Percentiles rank a stretch among this genome's conserved stretches.
Conservation (phyloP, 2,888 invertebrate genomes). For the Conistra vaccinii region DNA sequence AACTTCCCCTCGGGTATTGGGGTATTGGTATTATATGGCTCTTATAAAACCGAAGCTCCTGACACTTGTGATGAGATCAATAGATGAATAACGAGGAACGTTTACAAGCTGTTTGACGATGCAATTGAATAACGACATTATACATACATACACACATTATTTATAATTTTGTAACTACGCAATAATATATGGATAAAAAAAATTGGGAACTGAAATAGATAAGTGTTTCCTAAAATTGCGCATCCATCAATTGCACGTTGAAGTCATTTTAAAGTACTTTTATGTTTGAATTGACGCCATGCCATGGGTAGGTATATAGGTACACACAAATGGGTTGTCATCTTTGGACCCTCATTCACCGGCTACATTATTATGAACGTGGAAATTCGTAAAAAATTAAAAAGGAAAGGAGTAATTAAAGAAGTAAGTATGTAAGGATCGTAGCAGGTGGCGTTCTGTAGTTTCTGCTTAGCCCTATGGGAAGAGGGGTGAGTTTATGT, state of each 20-base stretch:
- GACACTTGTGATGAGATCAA: slow-evolving; percentile 57
- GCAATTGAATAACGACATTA: not conserved
- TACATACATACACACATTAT: no score
- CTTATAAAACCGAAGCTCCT: slow-evolving; percentile 56
- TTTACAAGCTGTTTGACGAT: slow-evolving; percentile 34
- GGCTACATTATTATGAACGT: not conserved
- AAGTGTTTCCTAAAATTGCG: not conserved
- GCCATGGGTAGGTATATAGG: no score
- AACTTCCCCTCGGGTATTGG: slow-evolving; percentile 50
- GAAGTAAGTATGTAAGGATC: no score
- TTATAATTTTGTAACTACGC: no score
- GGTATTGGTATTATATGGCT: slow-evolving; percentile 47
- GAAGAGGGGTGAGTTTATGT: no score
- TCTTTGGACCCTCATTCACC: no score
- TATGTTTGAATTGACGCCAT: not conserved
- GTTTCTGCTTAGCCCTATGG: no score
- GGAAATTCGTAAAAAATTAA: no score
- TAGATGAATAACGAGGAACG: slow-evolving; percentile 49
- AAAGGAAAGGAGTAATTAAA: no score
- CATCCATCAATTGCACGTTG: not conserved
- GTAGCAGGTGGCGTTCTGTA: no score
- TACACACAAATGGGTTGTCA: not conserved
- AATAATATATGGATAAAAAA: not conserved
- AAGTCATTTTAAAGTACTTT: not conserved
- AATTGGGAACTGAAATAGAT: not conserved